These are phyloP conservation scores for Eupeodes luniger DNA, from an alignment of 2,888 invertebrate species.

Conservation along the genomic window DNA sequence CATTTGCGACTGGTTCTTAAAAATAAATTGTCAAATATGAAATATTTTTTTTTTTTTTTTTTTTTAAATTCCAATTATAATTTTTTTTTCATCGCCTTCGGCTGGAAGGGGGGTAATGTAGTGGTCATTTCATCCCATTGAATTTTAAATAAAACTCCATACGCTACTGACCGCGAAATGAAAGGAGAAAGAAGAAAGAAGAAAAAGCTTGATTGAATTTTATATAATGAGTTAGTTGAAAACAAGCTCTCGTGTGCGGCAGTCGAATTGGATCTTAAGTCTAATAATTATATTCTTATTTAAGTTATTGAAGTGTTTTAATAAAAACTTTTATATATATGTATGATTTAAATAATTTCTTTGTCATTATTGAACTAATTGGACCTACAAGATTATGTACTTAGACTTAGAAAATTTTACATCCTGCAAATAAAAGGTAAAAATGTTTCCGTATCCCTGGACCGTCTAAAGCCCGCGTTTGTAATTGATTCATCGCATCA, in stretches of 20 bases:
- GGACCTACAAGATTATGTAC: too few relatives aligned
- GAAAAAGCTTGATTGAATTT: too few relatives aligned
- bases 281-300: too few relatives aligned
- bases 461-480: not conserved
- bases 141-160: not conserved
- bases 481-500: not conserved
- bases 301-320: too few relatives aligned
- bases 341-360: too few relatives aligned
- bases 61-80: not conserved
- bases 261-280: too few relatives aligned
- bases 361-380: too few relatives aligned
- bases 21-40: not conserved
- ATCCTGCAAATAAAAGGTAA: slow-evolving; percentile 2
- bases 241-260: too few relatives aligned
- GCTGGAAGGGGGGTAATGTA: not conserved
- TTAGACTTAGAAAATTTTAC: not conserved
- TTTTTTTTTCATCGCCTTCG: slow-evolving; percentile 3
- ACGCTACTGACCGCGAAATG: not conserved
- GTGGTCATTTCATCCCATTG: not conserved
- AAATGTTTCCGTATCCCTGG: slow-evolving; percentile 20
- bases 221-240: too few relatives aligned
- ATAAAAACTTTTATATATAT: too few relatives aligned
- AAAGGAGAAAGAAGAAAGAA: too few relatives aligned
- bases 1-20: not conserved
- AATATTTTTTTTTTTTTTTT: not conserved